Evolutionary conservation across 1,140 invertebrate genomes (phyloP), one percentile per base, ranked within the genome.

Genomic region (Littorina saxatilis): DNA sequence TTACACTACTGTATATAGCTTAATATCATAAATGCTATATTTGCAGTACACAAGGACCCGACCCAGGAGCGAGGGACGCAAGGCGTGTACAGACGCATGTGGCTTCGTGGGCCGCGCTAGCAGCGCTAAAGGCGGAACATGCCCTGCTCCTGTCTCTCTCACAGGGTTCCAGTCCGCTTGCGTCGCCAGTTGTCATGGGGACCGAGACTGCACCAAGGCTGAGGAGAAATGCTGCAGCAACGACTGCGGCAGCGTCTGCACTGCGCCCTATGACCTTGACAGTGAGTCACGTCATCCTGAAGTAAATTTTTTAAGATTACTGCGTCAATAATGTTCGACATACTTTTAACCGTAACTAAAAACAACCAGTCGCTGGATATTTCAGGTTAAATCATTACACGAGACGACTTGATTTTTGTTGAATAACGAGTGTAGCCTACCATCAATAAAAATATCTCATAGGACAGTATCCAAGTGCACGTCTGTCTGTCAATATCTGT

Each of bases 221-320:
- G 55, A 63, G 27, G 47, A 58, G 63, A 80, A 80, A 50, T 80
- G 79, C 37, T 80, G 79, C 40, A 17, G 39, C 32, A 72, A 80
- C 27, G 70, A 37, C 68, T 80, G 79, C 40, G 68, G 79, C 13
- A 58, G 15, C 3, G 70, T 73, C 32, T 80, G 79, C 55, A 43
- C 68, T n/a, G 23, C 29, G 13, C 79, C 79, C 20, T 40, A 39
- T 13, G 39, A 43, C 39, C 7, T 68, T 15, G 17, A 35, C 17
- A 37, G 35, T 66, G 27, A 39, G 52, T 58, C n/a, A n/a, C n/a
- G n/a, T n/a, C n/a, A n/a, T n/a, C 20, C 17, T 7, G 9, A 27
- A 13, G 13, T 39, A 17, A 37, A 13, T 66, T 27, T 13, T 27
- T 66, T 27, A 17, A 7, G 13, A 9, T 66, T 27, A 9, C 29